Evolutionary conservation across 2,113 vertebrate species (phyloP).

Genomic region (Lagopus muta): DNA sequence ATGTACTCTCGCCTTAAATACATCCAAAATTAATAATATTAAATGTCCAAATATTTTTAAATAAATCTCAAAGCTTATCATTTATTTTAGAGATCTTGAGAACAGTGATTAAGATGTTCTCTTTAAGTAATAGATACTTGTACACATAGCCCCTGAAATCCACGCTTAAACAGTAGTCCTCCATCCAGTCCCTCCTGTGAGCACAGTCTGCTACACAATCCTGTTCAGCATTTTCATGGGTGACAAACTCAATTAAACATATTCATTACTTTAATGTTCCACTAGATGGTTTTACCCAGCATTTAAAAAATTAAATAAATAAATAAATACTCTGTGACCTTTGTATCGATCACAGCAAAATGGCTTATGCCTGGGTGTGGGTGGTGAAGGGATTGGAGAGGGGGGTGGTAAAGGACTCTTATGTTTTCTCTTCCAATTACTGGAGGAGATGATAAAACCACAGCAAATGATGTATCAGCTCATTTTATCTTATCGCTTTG

Average conservation of each 20-base stretch:
- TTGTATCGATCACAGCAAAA: constrained; percentile 82
- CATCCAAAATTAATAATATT: rapidly evolving
- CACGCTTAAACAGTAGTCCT: neutral
- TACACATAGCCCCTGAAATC: constrained; percentile 1
- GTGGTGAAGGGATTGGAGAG: constrained; percentile 65
- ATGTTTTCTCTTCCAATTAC: constrained; percentile 88
- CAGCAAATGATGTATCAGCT: constrained; percentile 90
- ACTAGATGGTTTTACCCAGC: constrained; percentile 72
- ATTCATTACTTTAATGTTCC: constrained; percentile 83
- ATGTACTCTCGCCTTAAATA: neutral
- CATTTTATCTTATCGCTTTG: constrained; percentile 90
- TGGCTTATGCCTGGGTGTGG: constrained; percentile 73
- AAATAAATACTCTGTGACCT: constrained; percentile 80
- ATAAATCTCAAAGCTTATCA: neutral
- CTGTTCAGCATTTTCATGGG: constrained; percentile 75
- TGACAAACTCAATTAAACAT: constrained; percentile 86
- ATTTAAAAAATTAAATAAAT: constrained; percentile 77
- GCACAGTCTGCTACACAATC: constrained; percentile 38
- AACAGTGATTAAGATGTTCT: neutral
- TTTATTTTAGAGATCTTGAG: neutral
- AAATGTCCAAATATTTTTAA: neutral
- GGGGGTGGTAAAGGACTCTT: constrained; percentile 69
- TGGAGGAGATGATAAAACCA: constrained; percentile 87
- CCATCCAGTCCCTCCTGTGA: neutral
- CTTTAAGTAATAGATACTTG: constrained; percentile 33